Percentiles rank a stretch among this genome's conserved stretches.
phyloP scores from a whole-genome alignment of 2,888 invertebrate species.

The Macaria liturata region DNA sequence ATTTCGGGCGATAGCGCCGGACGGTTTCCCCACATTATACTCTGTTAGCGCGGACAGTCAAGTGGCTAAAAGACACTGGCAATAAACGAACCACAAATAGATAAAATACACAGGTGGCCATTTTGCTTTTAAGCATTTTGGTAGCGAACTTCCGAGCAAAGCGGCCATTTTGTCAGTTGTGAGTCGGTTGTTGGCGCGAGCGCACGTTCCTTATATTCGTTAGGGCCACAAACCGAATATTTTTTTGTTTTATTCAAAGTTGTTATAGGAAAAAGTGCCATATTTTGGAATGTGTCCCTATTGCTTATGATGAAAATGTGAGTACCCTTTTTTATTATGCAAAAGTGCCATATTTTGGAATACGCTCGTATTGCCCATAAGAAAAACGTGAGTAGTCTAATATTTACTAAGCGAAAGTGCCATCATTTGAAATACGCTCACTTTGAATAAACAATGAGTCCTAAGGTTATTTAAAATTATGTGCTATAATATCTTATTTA shows the following conservation, averaged over 20 bases:
- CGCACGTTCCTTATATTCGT: neutral
- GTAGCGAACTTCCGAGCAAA: constrained; percentile 3
- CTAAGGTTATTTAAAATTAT: neutral
- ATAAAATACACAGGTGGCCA: neutral
- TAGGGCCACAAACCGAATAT: neutral
- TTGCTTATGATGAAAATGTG: neutral
- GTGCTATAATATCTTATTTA: neutral
- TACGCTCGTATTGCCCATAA: too few relatives aligned
- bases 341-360: neutral
- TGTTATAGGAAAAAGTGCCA: neutral
- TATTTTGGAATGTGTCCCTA: neutral
- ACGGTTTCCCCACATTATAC: constrained; percentile 1
- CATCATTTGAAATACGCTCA: neutral
- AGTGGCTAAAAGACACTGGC: neutral
- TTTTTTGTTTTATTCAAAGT: neutral
- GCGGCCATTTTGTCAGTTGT: constrained; percentile 3
- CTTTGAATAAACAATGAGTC: neutral
- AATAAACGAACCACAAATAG: neutral
- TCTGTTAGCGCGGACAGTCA: constrained; percentile 1
- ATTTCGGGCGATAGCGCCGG: neutral
- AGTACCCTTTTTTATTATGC: neutral
- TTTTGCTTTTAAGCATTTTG: constrained; percentile 1
- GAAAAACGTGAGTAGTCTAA: too few relatives aligned
- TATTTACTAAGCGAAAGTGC: neutral
- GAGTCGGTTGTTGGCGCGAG: constrained; percentile 1